Percentiles rank a stretch among this genome's conserved stretches.
Conservation (phyloP, 2,797 vertebrate species). For the Sorex maritimensis region DNA sequence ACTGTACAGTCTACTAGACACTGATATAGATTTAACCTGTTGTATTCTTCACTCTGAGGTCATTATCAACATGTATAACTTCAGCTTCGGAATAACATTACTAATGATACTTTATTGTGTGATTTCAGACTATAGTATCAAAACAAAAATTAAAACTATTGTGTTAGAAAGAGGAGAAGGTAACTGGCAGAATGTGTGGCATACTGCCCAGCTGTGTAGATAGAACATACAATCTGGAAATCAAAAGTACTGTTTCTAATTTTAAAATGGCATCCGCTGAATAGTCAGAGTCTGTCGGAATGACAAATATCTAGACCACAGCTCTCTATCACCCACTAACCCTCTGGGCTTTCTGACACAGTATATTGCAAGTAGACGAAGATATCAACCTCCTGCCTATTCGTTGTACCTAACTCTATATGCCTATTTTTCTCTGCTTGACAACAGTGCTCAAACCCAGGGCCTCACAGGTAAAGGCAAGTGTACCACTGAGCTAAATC, state of each 20-base stretch:
- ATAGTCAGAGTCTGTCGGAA: constrained; percentile 57
- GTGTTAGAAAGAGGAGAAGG: constrained; percentile 25
- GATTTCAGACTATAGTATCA: neutral
- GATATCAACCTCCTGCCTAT: constrained; percentile 46
- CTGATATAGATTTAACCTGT: constrained; percentile 2
- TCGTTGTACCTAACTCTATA: constrained; percentile 50
- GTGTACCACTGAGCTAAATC: too few relatives aligned
- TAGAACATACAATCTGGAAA: constrained; percentile 31
- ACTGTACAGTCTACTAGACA: neutral
- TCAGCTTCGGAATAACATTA: constrained; percentile 51
- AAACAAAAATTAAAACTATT: neutral
- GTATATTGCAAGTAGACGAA: constrained; percentile 36
- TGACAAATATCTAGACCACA: constrained; percentile 52
- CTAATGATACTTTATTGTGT: constrained; percentile 39
- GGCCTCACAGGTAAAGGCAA: too few relatives aligned
- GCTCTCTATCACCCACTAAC: constrained; percentile 49
- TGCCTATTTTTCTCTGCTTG: constrained; percentile 35
- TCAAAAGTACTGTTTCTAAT: constrained; percentile 51
- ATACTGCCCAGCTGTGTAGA: neutral
- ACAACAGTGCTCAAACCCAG: too few relatives aligned
- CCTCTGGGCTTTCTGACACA: constrained; percentile 25
- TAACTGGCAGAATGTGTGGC: neutral
- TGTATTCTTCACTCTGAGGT: too few relatives aligned
- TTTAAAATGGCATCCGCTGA: constrained; percentile 53
- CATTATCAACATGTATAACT: neutral